phyloP scores from a whole-genome alignment of 2,888 invertebrate genomes.

The Spisula solida region DNA sequence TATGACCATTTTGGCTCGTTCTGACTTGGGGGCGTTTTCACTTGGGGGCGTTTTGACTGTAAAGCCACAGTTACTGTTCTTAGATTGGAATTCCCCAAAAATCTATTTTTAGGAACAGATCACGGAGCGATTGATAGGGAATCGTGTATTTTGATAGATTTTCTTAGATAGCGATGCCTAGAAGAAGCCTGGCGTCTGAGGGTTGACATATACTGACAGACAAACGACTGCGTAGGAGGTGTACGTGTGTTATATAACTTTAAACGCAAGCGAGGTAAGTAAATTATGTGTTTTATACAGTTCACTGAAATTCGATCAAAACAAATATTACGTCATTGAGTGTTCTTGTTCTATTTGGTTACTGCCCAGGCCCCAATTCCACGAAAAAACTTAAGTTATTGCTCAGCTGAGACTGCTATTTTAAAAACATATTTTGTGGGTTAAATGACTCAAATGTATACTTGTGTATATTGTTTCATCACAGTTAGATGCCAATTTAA shows the following conservation, averaged over 20 bases:
- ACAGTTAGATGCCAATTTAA: too few species aligned
- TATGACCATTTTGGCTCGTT: too few species aligned
- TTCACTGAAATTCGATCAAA: background rate
- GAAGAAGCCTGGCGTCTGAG: background rate
- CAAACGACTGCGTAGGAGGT: background rate
- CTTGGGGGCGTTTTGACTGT: too few species aligned
- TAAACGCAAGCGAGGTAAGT: background rate
- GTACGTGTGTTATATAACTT: background rate
- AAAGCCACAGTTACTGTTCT: background rate
- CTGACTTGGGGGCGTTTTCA: too few species aligned
- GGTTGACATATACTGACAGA: background rate
- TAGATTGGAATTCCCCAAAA: constrained; percentile 11
- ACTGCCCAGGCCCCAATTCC: too few species aligned
- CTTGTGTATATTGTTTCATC: too few species aligned
- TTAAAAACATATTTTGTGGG: too few species aligned
- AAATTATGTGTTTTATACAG: background rate
- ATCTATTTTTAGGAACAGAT: constrained; percentile 9
- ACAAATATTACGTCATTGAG: constrained; percentile 2
- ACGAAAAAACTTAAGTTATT: too few species aligned
- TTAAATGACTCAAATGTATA: too few species aligned
- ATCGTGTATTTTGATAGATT: background rate
- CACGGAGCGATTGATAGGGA: background rate
- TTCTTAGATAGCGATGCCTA: background rate
- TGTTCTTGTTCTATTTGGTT: background rate
- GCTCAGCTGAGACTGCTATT: too few species aligned